phyloP scores from a whole-genome alignment of 1,140 invertebrate genomes.

The Liolophura sinensis region DNA sequence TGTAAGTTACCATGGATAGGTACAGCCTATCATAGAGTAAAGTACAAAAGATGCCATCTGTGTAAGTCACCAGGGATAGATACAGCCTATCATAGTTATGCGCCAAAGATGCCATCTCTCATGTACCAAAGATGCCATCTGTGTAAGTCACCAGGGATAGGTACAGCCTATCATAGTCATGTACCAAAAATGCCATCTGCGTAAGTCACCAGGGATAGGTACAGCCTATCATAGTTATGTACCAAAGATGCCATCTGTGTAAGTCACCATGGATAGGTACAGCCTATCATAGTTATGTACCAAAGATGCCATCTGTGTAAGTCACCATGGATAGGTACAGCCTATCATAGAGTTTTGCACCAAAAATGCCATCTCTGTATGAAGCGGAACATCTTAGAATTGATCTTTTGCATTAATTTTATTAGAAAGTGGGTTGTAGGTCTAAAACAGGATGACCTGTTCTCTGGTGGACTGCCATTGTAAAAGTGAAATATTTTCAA shows the following conservation, averaged over 20 bases:
- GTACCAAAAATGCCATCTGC: not conserved
- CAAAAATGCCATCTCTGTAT: no score
- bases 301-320: not conserved
- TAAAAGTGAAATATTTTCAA: no score
- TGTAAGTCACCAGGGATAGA: slow-evolving; percentile 47
- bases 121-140: slow-evolving; percentile 98
- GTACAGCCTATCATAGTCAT: not conserved
- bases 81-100: not conserved
- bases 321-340: no score
- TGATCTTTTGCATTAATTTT: no score
- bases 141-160: slow-evolving; percentile 59
- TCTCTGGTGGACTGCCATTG: no score
- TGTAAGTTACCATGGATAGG: no score
- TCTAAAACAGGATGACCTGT: no score
- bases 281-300: not conserved
- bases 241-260: slow-evolving; percentile 97
- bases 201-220: no score
- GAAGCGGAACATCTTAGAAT: no score
- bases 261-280: slow-evolving; percentile 14
- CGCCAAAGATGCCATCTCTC: slow-evolving; percentile 54
- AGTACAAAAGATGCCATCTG: slow-evolving; percentile 99
- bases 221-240: slow-evolving; percentile 94
- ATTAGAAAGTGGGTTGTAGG: no score
- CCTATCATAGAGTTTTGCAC: no score
- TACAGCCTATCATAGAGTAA: slow-evolving; percentile 93